Base-by-base conservation (phyloP, 2,888 invertebrate genomes). In the Caradrina clavipalpis region DNA sequence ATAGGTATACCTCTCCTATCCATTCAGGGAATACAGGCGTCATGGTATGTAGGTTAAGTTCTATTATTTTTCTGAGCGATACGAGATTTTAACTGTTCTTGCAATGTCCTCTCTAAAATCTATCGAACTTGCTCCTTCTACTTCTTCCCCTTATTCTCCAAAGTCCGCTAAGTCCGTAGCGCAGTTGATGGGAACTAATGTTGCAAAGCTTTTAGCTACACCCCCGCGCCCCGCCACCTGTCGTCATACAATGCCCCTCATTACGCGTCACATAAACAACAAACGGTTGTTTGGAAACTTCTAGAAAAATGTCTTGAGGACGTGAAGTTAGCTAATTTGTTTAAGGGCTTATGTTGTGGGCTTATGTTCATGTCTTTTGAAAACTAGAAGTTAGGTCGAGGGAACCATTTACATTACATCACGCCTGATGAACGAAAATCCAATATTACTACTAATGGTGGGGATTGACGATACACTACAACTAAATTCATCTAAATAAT, bases 181-280 rank as follows among this genome's bases (percentile, higher is more conserved):
- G 76, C 86, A 82, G 87, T 89, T 91, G 92, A 93, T 93, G 90
- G 89, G 90, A 91, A 92, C 92, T 93, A 93, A 93, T 92, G 93
- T 90, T 87, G 87, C 92, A 91, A 93, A 93, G 93, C 93, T 93
- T 92, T 92, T 90, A 92, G 90, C 85, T 45, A 45, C 59, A 11
- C 26, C 45, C 64, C 57, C 51, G 26, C 21, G 69, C 79, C 80
- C 81, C 82, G 85, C 88, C 88, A 86, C 86, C 87, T 88, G 86
- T 84, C 85, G 79, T 86, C 80, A 85, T 77, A 88, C 84, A 84
- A 82, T 85, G 76, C 78, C 76, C 77, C 83, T 88, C 83, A 88
- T 87, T 86, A 78, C 72, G 75, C 70, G 63, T 78, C 73, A 69
- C 81, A 68, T 77, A 68, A 77, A 78, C 63, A 62, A 73, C 56